Conservation (phyloP, 1,140 invertebrate genomes). For the Uloborus diversus region DNA sequence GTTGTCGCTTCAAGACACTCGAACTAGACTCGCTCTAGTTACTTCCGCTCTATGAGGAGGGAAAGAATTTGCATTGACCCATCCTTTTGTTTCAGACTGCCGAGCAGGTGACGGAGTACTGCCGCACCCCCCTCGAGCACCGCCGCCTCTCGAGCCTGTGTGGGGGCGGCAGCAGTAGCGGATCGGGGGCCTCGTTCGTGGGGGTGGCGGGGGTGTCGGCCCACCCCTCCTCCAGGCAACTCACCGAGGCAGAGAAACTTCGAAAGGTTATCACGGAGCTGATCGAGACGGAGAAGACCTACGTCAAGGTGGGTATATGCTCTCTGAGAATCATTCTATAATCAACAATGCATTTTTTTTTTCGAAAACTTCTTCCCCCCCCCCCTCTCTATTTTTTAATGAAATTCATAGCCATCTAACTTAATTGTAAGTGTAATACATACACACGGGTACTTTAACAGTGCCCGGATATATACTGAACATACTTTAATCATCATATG, state of each 20-base stretch:
- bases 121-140: constrained; percentile 85
- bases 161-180: constrained; percentile 59
- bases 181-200: constrained; percentile 67
- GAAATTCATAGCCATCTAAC: too few species aligned
- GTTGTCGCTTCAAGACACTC: too few species aligned
- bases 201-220: constrained; percentile 71
- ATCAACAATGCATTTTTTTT: neutral
- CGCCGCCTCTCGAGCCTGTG: constrained; percentile 35
- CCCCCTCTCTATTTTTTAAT: too few species aligned
- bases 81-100: constrained; percentile 64
- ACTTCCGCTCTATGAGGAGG: too few species aligned
- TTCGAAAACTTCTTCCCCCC: too few species aligned
- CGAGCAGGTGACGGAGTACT: constrained; percentile 90
- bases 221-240: constrained; percentile 80
- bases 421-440: too few species aligned
- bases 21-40: too few species aligned
- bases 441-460: too few species aligned
- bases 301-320: constrained; percentile 89
- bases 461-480: too few species aligned
- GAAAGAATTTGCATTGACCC: too few species aligned
- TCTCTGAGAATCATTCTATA: neutral
- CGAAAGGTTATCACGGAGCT: constrained; percentile 95
- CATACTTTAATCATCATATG: too few species aligned
- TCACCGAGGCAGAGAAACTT: constrained; percentile 93
- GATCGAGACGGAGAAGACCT: constrained; percentile 96